These are phyloP conservation scores for Aphelenchoides besseyi DNA, from an alignment of 1,140 invertebrate species.

Conservation along the genomic window DNA sequence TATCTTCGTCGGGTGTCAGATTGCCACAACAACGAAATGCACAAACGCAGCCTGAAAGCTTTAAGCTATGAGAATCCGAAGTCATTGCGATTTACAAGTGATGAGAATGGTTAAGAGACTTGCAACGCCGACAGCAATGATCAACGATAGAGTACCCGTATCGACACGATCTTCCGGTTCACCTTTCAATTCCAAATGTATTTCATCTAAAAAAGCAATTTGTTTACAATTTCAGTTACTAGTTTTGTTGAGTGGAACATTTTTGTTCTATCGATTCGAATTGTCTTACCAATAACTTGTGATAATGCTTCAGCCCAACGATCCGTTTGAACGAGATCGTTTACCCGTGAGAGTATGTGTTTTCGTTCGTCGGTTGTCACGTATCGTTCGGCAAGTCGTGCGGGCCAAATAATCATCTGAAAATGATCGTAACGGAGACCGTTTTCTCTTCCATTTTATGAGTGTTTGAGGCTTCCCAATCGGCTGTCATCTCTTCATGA, in stretches of 20 bases:
- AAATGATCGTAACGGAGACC: slow-evolving; percentile 17
- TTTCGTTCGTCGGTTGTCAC: slow-evolving; percentile 56
- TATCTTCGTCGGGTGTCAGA: slow-evolving; percentile 45
- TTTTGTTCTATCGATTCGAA: neutral
- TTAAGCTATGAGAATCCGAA: neutral
- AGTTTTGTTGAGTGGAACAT: slow-evolving; percentile 12
- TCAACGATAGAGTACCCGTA: slow-evolving; percentile 56
- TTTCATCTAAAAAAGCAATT: slow-evolving; percentile 45
- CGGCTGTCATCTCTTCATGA: no score
- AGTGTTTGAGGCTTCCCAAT: no score
- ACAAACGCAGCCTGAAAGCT: slow-evolving; percentile 58
- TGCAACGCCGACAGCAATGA: slow-evolving; percentile 57
- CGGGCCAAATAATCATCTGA: slow-evolving; percentile 62
- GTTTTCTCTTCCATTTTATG: no score
- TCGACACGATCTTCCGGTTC: slow-evolving; percentile 56
- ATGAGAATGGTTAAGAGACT: slow-evolving; percentile 53
- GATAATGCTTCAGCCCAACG: slow-evolving; percentile 48
- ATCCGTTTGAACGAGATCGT: slow-evolving; percentile 59
- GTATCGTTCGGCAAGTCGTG: slow-evolving; percentile 54
- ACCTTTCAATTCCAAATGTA: slow-evolving; percentile 53
- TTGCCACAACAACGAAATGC: slow-evolving; percentile 63
- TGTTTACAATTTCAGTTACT: slow-evolving; percentile 4
- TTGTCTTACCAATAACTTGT: slow-evolving; percentile 34
- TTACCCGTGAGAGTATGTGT: slow-evolving; percentile 52
- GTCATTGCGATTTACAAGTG: slow-evolving; percentile 43